A percentile compares a stretch with the other conserved stretches of the same genome.
Conservation (phyloP, 2,797 vertebrate genomes). For the Euthynnus affinis region DNA sequence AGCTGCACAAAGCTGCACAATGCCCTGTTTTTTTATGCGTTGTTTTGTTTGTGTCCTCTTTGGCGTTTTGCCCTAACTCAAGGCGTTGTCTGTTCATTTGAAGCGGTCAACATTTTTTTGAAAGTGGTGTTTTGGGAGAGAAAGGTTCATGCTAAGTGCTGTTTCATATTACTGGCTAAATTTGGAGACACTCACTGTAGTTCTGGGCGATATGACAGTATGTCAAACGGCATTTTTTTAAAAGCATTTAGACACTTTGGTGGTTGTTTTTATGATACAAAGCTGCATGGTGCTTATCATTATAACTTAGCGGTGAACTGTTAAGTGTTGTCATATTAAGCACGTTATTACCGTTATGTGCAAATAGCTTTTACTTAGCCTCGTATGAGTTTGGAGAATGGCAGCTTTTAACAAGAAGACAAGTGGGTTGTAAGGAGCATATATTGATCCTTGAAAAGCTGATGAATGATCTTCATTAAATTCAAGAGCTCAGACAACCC, state of each 20-base stretch:
- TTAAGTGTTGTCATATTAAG: neutral
- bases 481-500: neutral
- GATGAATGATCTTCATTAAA: neutral
- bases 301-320: neutral
- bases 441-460: neutral
- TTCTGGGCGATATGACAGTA: neutral
- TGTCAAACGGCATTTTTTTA: neutral
- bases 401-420: neutral
- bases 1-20: neutral
- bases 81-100: neutral
- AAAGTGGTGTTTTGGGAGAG: neutral
- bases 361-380: neutral
- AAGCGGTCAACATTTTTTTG: neutral
- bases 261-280: neutral
- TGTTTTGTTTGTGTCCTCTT: neutral
- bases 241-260: neutral
- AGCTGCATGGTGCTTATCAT: too few relatives aligned
- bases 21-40: neutral
- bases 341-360: neutral
- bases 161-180: neutral
- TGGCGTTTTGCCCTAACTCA: neutral
- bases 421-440: neutral
- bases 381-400: neutral
- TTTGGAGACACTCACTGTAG: neutral
- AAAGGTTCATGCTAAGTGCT: slow-evolving; percentile 1